Evolutionary conservation across 1,140 invertebrate genomes (phyloP).

Genomic region (Epicauta chinensis): DNA sequence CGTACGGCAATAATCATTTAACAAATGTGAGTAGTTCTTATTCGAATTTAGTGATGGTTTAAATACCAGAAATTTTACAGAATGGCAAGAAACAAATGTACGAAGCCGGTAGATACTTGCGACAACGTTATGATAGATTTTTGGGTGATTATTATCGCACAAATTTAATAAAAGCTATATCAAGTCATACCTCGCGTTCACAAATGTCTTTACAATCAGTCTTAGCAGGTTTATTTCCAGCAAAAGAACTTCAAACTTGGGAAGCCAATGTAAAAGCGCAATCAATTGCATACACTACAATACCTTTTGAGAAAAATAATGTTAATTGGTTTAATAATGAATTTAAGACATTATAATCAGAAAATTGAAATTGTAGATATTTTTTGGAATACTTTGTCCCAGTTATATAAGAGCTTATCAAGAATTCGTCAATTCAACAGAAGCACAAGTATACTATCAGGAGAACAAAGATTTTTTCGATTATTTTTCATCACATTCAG

Average conservation of each 20-base stretch:
- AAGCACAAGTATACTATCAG: conserved; percentile 4
- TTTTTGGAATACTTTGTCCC: conserved; percentile 25
- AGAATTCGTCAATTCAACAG: not conserved
- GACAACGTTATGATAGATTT: conserved; percentile 55
- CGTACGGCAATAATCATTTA: conserved; percentile 63
- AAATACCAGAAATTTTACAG: conserved; percentile 10
- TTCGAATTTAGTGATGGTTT: not conserved
- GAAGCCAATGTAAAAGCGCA: conserved; percentile 65
- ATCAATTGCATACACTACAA: conserved; percentile 67
- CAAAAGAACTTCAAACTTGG: conserved; percentile 61
- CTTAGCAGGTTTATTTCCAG: conserved; percentile 77
- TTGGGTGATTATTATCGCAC: conserved; percentile 54
- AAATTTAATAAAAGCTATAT: conserved; percentile 22
- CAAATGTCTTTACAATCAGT: conserved; percentile 59
- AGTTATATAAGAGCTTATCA: conserved; percentile 17
- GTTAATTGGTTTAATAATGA: conserved; percentile 8
- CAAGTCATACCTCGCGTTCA: conserved; percentile 48
- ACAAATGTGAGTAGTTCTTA: conserved; percentile 59
- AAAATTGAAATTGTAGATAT: conserved; percentile 9
- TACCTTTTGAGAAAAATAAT: conserved; percentile 14
- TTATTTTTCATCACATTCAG: conserved; percentile 26
- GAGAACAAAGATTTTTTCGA: conserved; percentile 17
- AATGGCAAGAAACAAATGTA: conserved; percentile 46
- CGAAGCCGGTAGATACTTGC: conserved; percentile 53
- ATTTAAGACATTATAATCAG: not conserved